phyloP scores from a whole-genome alignment of 2,888 invertebrate genomes.

The Cataglyphis altisquamis region DNA sequence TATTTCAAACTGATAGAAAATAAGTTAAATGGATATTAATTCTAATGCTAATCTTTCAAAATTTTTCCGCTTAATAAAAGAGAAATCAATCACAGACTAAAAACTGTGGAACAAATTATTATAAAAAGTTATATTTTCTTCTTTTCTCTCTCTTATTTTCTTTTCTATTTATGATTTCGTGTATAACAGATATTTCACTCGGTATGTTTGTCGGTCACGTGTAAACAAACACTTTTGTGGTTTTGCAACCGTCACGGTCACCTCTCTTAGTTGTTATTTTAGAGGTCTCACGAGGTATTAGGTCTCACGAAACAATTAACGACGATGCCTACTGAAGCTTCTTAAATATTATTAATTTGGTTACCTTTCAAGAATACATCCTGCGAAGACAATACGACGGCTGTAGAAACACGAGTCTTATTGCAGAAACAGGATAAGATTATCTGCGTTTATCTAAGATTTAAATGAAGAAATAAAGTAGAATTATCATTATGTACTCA shows the following conservation, averaged over 20 bases:
- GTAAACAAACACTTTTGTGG: conserved; percentile 37
- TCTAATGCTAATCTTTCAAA: not conserved
- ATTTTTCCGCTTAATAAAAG: not conserved
- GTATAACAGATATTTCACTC: conserved; percentile 23
- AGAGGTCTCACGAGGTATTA: not conserved
- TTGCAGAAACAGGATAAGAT: conserved; percentile 38
- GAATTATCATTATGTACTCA: not conserved
- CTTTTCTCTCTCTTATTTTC: not conserved
- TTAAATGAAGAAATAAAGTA: conserved; percentile 5
- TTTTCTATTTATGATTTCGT: conserved; percentile 7
- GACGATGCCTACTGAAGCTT: not conserved
- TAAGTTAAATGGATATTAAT: not conserved
- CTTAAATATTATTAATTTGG: conserved; percentile 30
- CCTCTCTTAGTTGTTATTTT: not conserved
- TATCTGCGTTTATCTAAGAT: conserved; percentile 18
- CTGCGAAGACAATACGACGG: conserved; percentile 14
- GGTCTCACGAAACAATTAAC: conserved; percentile 12
- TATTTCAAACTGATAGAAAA: not conserved
- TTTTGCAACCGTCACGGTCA: conserved; percentile 29
- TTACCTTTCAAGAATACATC: conserved; percentile 15
- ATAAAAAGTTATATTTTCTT: not conserved
- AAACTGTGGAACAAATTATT: conserved; percentile 4
- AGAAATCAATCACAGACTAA: not conserved
- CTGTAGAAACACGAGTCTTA: conserved; percentile 21
- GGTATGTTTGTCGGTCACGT: not conserved